Evolutionary conservation across 2,888 invertebrate species (phyloP).

Genomic region (Mamestra brassicae): DNA sequence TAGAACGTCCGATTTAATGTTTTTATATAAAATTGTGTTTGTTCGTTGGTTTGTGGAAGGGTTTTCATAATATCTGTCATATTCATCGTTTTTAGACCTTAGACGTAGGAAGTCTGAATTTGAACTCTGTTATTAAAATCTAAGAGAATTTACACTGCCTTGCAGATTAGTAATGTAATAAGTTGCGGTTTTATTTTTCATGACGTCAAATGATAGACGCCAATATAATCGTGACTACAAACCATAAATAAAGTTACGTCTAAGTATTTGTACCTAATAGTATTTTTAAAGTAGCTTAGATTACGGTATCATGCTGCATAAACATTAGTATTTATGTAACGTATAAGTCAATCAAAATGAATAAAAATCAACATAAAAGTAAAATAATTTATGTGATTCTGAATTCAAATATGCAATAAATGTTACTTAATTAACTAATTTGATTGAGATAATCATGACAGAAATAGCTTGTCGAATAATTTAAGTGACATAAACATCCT

Average conservation of each 20-base stretch:
- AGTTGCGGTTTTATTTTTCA: background rate
- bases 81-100: background rate
- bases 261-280: background rate
- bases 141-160: constrained; percentile 20
- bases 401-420: constrained; percentile 46
- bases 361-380: constrained; percentile 48
- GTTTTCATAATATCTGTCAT: constrained; percentile 19
- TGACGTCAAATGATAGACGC: constrained; percentile 12
- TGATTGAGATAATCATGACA: constrained; percentile 54
- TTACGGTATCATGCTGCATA: constrained; percentile 3
- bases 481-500: constrained; percentile 39
- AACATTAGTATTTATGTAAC: constrained; percentile 36
- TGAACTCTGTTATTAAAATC: background rate
- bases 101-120: background rate
- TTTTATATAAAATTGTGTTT: constrained; percentile 66
- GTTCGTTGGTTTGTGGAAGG: constrained; percentile 25
- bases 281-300: background rate
- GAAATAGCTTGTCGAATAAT: constrained; percentile 32
- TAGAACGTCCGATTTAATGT: constrained; percentile 72
- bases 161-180: constrained; percentile 29
- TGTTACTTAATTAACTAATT: constrained; percentile 52
- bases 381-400: constrained; percentile 47
- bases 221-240: background rate
- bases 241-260: constrained; percentile 24
- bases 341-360: constrained; percentile 51